A percentile compares a stretch with the other conserved stretches of the same genome.
Evolutionary conservation across 1,140 invertebrate genomes (phyloP).

Genomic region (Trichonephila clavipes): DNA sequence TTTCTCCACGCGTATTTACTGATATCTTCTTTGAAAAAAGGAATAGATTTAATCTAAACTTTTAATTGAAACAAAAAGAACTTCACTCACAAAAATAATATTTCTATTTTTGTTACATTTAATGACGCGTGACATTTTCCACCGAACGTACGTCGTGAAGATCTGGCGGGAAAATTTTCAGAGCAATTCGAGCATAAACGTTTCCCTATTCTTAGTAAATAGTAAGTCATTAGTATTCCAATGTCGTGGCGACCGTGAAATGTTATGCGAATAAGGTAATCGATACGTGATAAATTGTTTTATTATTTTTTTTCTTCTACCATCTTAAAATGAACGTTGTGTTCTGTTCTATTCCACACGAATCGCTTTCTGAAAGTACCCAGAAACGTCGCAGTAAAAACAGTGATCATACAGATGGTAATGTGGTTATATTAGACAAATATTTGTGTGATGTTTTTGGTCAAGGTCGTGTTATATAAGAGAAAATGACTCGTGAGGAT

Average conservation of each 20-base stretch:
- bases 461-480: constrained; percentile 10
- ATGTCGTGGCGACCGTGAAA: neutral
- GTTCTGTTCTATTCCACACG: no score
- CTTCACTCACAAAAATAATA: neutral
- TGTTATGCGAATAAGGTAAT: neutral
- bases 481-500: neutral
- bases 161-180: neutral
- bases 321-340: neutral
- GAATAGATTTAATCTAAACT: neutral
- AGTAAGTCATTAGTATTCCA: neutral
- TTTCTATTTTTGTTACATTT: neutral
- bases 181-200: neutral
- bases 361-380: neutral
- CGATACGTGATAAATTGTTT: neutral
- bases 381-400: neutral
- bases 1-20: no score
- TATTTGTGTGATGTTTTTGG: neutral
- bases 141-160: neutral
- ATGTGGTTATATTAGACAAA: neutral
- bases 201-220: neutral
- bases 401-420: neutral
- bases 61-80: neutral
- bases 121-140: neutral
- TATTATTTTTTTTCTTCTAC: neutral
- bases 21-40: neutral